Conservation (phyloP, 1,140 invertebrate genomes). For the Drepana arcuata region DNA sequence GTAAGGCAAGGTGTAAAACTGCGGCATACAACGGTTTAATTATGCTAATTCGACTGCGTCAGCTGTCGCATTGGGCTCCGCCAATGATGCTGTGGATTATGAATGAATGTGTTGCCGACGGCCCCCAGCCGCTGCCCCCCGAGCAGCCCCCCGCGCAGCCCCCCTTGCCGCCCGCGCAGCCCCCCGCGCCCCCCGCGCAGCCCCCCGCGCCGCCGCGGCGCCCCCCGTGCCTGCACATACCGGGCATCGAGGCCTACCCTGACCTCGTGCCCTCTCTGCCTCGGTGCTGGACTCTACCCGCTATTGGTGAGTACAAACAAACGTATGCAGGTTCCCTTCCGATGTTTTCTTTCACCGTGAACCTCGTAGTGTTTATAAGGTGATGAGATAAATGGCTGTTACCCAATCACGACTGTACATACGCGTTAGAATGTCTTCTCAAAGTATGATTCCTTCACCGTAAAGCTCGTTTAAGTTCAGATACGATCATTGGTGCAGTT, state of each 20-base stretch:
- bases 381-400: no score
- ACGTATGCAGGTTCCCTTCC: neutral
- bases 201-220: constrained; percentile 15
- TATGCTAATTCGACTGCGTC: no score
- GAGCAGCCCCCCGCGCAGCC: constrained; percentile 4
- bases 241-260: constrained; percentile 72
- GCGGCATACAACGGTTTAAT: no score
- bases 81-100: no score
- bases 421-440: no score
- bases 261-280: constrained; percentile 78
- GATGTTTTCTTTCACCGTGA: neutral
- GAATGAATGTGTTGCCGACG: no score
- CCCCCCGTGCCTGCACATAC: constrained; percentile 39
- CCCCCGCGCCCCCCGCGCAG: constrained; percentile 8
- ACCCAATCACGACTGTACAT: no score
- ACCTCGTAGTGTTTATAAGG: neutral
- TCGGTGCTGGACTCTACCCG: constrained; percentile 83
- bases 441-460: no score
- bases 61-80: no score
- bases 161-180: constrained; percentile 8
- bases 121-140: constrained; percentile 3
- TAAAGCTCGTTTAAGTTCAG: no score
- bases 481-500: no score
- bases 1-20: no score
- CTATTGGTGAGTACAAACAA: constrained; percentile 54